phyloP scores from a whole-genome alignment of 2,113 vertebrate species.

The Mesoclemmys tuberculata region DNA sequence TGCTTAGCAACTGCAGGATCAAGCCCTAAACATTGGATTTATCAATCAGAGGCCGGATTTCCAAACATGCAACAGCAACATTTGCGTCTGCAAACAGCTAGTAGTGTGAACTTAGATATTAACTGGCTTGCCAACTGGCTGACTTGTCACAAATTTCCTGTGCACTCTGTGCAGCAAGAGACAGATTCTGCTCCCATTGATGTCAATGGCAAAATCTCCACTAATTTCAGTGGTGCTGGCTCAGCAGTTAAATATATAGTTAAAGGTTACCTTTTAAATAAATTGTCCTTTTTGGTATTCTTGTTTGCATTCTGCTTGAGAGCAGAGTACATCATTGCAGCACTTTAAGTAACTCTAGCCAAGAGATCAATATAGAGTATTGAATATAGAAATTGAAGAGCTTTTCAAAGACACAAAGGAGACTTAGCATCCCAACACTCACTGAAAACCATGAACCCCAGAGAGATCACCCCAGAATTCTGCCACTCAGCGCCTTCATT shows the following conservation, averaged over 20 bases:
- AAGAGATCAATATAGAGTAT: not conserved
- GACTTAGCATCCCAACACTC: not conserved
- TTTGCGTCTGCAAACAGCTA: not conserved
- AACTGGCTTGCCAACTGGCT: fast-evolving
- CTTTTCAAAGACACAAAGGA: not conserved
- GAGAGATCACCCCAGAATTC: not conserved
- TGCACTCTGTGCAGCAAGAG: not conserved
- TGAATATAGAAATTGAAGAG: not conserved
- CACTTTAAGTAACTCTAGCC: not conserved
- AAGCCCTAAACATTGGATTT: not conserved
- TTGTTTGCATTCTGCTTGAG: not conserved
- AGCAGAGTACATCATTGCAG: not conserved
- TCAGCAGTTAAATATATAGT: not conserved
- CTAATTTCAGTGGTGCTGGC: not conserved
- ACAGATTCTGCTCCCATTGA: not conserved
- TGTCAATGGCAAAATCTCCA: not conserved
- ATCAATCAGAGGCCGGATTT: not conserved
- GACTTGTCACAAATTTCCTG: not conserved
- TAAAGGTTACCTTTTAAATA: not conserved
- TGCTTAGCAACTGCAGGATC: not conserved
- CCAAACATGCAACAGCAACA: not conserved
- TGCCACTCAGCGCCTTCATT: not conserved
- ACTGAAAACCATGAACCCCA: not conserved
- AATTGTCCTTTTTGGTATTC: not conserved
- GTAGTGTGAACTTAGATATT: not conserved